phyloP scores from a whole-genome alignment of 23 tunicate genomes.

The Trididemnum miniatum region DNA sequence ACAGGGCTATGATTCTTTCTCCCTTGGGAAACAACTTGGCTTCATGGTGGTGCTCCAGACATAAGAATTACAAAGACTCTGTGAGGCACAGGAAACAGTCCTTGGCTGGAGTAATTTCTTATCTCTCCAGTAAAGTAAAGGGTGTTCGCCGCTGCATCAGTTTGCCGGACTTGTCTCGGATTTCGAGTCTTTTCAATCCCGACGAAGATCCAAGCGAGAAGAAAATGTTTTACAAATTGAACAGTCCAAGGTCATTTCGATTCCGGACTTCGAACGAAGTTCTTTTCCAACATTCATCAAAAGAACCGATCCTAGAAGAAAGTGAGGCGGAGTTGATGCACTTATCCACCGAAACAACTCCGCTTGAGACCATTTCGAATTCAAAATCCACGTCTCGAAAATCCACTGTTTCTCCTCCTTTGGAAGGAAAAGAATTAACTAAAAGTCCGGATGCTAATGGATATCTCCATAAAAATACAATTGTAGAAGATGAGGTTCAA shows the following conservation, averaged over 20 bases:
- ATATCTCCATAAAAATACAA: too few species aligned
- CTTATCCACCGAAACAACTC: neutral
- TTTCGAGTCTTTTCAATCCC: slow-evolving; percentile 26
- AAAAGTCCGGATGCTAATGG: too few species aligned
- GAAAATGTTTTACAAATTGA: neutral
- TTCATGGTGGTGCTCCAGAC: slow-evolving; percentile 67
- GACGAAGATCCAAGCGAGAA: neutral
- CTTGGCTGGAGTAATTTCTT: slow-evolving; percentile 49
- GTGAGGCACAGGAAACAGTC: slow-evolving; percentile 36
- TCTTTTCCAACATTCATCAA: neutral
- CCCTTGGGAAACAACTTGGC: slow-evolving; percentile 72
- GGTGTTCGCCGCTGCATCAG: slow-evolving; percentile 65
- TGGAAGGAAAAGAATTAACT: too few species aligned
- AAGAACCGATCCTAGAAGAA: slow-evolving; percentile 11
- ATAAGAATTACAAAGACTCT: neutral
- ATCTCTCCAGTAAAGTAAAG: slow-evolving; percentile 39
- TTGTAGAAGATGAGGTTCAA: too few species aligned
- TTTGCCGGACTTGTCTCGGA: slow-evolving; percentile 66
- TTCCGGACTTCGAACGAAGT: neutral
- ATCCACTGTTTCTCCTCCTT: too few species aligned
- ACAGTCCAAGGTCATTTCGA: neutral
- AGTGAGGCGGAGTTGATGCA: slow-evolving; percentile 2
- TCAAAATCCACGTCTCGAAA: neutral
- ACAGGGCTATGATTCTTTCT: slow-evolving; percentile 81
- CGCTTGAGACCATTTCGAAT: neutral